Base-by-base conservation (phyloP, 2,797 vertebrate species). In the Catharus ustulatus region DNA sequence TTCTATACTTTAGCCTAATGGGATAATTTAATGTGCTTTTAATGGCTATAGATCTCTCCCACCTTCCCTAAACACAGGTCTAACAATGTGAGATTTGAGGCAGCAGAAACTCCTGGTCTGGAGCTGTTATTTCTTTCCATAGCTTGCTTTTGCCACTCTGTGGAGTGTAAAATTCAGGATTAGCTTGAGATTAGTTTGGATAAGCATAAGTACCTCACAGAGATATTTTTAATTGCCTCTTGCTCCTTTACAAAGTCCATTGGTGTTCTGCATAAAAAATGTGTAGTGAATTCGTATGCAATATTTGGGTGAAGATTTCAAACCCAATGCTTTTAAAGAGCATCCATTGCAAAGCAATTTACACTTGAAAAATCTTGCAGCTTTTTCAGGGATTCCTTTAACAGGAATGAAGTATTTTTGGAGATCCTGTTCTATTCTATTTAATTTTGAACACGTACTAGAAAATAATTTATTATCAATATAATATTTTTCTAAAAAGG, bases 21-120 rank as follows among this genome's bases (percentile, higher is more conserved):
- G 55, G 66, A 84, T 92, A 85, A 95, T 94, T 93, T 94, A 94
- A 94, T 79, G 59, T 58, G 9, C 49, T 83, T 42, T 79, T 94
- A 94, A 95, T 72, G 62, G 81, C 30, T 80, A 15, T 30, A 63
- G 78, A 89, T 52, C 48, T 87, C 58, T 89, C n/a, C 58, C 22
- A 46, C 66, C 22, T 68, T 64, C 43, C 42, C 46, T 81, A 88
- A 83, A 89, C 32, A 63, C 32, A n/a, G 18, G 71, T 90, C 52
- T 83, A 91, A 62, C 49, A 63, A 18, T 26, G 6, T 71, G 68
- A 66, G 40, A 82, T 91, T 79, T 81, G 63, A 86, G 20, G 58
- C 72, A 95, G 83, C 15, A 62, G 66, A 90, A 87, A n/a, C 24
- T 26, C 62, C 63, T 86, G 62, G 42, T 59, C 76, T 59, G 43